phyloP scores from a whole-genome alignment of 2,113 vertebrate species.

The Podarcis raffonei region DNA sequence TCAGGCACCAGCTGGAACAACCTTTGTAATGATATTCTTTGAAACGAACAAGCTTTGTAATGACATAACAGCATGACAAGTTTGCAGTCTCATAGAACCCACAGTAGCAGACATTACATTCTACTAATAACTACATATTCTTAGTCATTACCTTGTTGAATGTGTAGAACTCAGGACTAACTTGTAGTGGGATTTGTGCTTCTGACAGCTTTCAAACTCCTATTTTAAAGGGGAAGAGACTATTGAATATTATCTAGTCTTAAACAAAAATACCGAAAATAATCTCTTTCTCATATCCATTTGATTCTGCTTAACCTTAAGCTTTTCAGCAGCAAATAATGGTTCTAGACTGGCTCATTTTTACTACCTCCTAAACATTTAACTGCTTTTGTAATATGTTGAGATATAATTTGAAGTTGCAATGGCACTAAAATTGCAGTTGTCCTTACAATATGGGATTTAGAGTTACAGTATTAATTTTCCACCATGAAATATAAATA shows the following conservation, averaged over 20 bases:
- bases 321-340: not conserved
- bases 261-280: not conserved
- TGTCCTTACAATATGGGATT: too few relatives aligned
- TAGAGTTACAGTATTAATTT: too few relatives aligned
- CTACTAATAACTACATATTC: rapidly evolving
- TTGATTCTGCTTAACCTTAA: not conserved
- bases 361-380: not conserved
- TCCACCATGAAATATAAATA: not conserved
- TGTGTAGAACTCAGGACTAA: slow-evolving; percentile 16
- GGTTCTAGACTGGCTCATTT: not conserved
- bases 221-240: slow-evolving; percentile 9
- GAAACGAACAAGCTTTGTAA: not conserved
- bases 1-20: not conserved
- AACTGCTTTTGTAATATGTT: not conserved
- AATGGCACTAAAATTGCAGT: not conserved
- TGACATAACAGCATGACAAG: not conserved
- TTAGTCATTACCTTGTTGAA: not conserved
- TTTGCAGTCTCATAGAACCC: not conserved
- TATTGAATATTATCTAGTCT: not conserved
- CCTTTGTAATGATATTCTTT: not conserved
- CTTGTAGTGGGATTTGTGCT: slow-evolving; percentile 24
- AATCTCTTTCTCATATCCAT: not conserved
- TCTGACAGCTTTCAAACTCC: slow-evolving; percentile 33
- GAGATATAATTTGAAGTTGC: not conserved
- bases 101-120: not conserved